Evolutionary conservation across 2,888 invertebrate species (phyloP), one percentile per base, ranked within the genome.

Genomic region (Furcula furcula): DNA sequence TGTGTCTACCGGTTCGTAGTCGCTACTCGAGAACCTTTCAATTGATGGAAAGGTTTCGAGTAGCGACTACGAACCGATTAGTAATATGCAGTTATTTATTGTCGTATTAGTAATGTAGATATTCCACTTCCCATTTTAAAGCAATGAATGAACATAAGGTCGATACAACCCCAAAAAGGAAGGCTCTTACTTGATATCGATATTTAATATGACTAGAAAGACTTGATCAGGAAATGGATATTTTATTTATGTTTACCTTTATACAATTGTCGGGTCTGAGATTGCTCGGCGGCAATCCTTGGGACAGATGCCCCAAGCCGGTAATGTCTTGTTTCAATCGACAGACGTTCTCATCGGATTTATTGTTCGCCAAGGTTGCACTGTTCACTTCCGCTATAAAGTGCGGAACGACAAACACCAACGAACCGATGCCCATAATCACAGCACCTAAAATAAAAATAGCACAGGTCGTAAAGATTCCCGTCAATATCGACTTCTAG

Each of bases 351-450:
- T 95, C 94, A 48, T 93, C 92, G 10, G 90, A 92, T 51, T 92
- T 91, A 82, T 95, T 94, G 64, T 91, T 91, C 52, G 91, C 86
- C 46, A 91, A 85, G 56, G 93, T 92, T 45, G 92, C 93, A 41
- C 93, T 91, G 74, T 94, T 94, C 36, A 93, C 92, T 75, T 95
- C 95, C 38, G 94, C 94, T 32, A 94, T 94, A 75, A 98, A 96
- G 81, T 98, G 97, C 39, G 98, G 98, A 65, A 98, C 91, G 85
- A 97, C 95, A 78, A 98, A 98, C 56, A 97, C 93, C 70, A 98
- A 89, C 22, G 97, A 97, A 1, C 98, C 98, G 62, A 97, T 92
- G 40, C 97, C 97, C 96, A 97, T 97, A 66, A 97, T 94, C 34
- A 97, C 93, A 34, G 96, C 95, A 65, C 95, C 94, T 93, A 63